Base-by-base conservation (phyloP, 2,113 vertebrate genomes). In the Hassar affinis region DNA sequence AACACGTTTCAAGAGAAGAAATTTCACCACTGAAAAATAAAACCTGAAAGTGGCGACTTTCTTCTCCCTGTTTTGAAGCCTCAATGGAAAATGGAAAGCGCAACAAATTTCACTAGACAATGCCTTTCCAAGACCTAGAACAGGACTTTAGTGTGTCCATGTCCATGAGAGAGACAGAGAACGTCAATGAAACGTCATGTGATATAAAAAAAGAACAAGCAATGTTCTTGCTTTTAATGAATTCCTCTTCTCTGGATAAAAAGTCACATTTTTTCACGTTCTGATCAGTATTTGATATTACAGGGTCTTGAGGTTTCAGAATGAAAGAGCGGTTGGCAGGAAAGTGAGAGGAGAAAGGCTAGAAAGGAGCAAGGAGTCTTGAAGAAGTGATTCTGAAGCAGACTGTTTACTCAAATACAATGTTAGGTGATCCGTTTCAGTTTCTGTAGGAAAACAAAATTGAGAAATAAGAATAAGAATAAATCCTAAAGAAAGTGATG, bases 11-110 rank as follows among this genome's bases (percentile, higher is more conserved):
- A 62, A 30, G 17, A 64, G 51, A n/a, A 71, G 54, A 85, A 62
- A 77, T 86, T 72, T 77, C 38, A 25, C 83, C 80, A 27, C 51
- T 80, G 77, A 88, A 88, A 87, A 30, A 66, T 80, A n/a, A 89
- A 80, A 84, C 85, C 83, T 87, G 88, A 81, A 88, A 92, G 88
- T 89, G n/a, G 88, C 86, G 30, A 89, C 88, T 86, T 87, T 90
- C 83, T 83, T 86, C 79, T 84, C 85, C 80, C 64, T 82, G 81
- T 82, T 89, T 87, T 88, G 54, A 89, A 56, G 64, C 64, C 84
- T 85, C 54, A 71, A 69, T 9, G 62, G 85, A 87, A 90, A 75
- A 74, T 11, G 68, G 85, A 88, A 90, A 91, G 87, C 88, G 85
- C 56, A 84, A 78, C n/a, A 47, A 25, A 85, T 83, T 84, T 90